A percentile compares a stretch with the other conserved stretches of the same genome.
phyloP scores from a whole-genome alignment of 2,113 vertebrate genomes.

The Psittacus erithacus region DNA sequence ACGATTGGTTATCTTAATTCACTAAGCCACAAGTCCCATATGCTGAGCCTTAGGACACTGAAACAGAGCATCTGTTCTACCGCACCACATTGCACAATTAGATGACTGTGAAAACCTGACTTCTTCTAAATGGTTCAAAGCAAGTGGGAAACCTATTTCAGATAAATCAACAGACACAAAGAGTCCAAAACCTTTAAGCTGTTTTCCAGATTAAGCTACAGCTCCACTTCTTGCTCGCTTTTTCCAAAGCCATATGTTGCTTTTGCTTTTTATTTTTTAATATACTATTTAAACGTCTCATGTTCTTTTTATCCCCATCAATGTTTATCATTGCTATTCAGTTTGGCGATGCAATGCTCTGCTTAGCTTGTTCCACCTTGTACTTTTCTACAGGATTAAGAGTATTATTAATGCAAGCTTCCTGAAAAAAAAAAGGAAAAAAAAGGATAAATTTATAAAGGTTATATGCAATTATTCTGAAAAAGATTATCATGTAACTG shows the following conservation, averaged over 20 bases:
- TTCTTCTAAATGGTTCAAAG: not conserved
- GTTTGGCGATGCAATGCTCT: not conserved
- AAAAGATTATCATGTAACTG: constrained; percentile 20
- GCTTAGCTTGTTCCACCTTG: not conserved
- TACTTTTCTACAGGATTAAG: not conserved
- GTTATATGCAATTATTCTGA: constrained; percentile 32
- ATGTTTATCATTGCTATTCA: not conserved
- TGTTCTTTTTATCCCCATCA: not conserved
- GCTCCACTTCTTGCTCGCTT: not conserved
- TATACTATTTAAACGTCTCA: not conserved
- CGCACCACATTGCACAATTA: not conserved
- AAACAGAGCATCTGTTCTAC: not conserved
- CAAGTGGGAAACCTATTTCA: not conserved
- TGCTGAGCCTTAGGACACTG: constrained; percentile 14
- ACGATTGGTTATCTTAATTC: not conserved
- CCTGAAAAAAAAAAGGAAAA: constrained; percentile 62
- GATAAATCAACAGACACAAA: not conserved
- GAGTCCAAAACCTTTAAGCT: not conserved
- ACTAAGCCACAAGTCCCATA: not conserved
- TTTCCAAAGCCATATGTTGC: not conserved
- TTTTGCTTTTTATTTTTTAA: not conserved
- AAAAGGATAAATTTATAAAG: constrained; percentile 38
- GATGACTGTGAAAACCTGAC: not conserved
- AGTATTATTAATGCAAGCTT: constrained; percentile 48
- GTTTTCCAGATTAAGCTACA: not conserved